These are phyloP conservation scores for Neoitamus cyanurus DNA, from an alignment of 2,888 invertebrate genomes.

Conservation along the genomic window DNA sequence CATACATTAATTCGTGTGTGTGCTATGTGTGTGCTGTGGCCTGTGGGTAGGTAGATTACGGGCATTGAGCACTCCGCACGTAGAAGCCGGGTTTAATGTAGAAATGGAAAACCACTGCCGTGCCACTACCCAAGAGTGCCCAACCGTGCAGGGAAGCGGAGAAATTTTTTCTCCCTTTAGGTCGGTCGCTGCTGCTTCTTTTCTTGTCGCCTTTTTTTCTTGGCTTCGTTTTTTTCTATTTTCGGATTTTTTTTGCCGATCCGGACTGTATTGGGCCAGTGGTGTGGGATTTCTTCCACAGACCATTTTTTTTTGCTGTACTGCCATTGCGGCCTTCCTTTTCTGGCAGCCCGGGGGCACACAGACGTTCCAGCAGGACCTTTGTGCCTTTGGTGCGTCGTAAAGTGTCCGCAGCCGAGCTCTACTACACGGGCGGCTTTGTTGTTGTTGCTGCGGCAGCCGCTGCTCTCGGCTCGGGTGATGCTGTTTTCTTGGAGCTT, in stretches of 20 bases:
- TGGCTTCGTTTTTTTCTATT: not conserved
- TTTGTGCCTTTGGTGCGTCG: constrained; percentile 6
- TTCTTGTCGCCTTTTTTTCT: constrained; percentile 36
- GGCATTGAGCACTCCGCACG: constrained; percentile 13
- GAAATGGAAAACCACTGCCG: constrained; percentile 27
- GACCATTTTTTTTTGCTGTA: constrained; percentile 14
- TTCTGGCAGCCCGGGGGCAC: constrained; percentile 6
- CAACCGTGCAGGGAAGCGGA: constrained; percentile 12
- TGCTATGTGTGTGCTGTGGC: constrained; percentile 14
- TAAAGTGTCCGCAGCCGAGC: not conserved
- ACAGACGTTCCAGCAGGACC: not conserved
- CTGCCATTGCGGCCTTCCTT: not conserved
- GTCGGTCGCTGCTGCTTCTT: not conserved
- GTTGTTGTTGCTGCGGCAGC: constrained; percentile 26
- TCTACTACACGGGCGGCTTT: not conserved
- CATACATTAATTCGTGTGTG: not conserved
- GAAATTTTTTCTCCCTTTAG: constrained; percentile 10
- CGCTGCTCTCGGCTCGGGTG: not conserved
- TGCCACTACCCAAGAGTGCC: not conserved
- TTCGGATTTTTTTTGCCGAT: constrained; percentile 8
- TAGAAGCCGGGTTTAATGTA: constrained; percentile 26
- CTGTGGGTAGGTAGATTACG: constrained; percentile 22
- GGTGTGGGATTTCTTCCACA: constrained; percentile 31
- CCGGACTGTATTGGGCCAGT: not conserved
- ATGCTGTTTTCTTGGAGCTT: constrained; percentile 34